Conservation (phyloP, 2,888 invertebrate genomes). For the Branchinecta sandiegonensis region DNA sequence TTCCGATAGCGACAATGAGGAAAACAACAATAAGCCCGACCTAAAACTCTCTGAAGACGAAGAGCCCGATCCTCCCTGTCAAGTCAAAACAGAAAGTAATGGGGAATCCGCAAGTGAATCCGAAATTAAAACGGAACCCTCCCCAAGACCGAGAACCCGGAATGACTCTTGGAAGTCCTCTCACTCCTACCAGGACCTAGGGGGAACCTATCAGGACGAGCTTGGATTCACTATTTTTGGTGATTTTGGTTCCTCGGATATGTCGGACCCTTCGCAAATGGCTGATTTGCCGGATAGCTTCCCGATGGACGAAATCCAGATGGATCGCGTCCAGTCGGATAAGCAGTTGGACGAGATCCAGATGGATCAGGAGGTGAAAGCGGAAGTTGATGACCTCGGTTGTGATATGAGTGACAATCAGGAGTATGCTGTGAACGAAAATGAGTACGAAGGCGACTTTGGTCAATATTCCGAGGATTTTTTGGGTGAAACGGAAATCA, state of each 20-base stretch:
- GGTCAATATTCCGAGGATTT: no score
- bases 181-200: neutral
- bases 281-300: conserved; percentile 1
- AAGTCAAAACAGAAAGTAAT: neutral
- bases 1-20: neutral
- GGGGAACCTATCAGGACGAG: neutral
- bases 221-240: conserved; percentile 12
- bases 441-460: neutral
- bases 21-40: neutral
- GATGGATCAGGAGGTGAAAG: neutral
- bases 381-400: neutral
- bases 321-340: neutral
- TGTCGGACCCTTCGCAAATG: neutral
- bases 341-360: neutral
- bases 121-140: neutral
- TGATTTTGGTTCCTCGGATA: neutral
- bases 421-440: neutral
- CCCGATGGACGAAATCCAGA: conserved; percentile 9
- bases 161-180: neutral
- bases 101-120: neutral
- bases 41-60: neutral
- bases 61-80: neutral
- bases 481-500: no score
- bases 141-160: neutral
- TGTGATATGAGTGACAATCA: neutral